Evolutionary conservation across 2,888 invertebrate species (phyloP).

Genomic region (Hypsopygia costalis): DNA sequence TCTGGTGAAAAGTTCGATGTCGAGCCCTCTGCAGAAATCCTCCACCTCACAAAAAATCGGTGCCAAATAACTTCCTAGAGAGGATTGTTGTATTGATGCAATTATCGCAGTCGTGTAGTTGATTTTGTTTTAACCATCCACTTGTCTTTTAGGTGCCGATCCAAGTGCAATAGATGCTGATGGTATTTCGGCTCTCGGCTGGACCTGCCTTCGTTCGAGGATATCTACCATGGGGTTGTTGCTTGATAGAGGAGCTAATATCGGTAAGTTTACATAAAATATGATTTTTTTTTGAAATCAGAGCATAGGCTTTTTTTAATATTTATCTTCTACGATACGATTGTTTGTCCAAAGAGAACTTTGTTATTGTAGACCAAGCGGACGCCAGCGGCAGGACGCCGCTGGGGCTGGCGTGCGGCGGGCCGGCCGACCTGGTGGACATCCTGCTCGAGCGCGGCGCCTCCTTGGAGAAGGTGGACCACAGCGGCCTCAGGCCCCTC

Average conservation of each 20-base stretch:
- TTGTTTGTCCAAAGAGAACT: too few relatives aligned
- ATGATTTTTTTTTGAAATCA: too few relatives aligned
- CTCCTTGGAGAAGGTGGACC: constrained; percentile 94
- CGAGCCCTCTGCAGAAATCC: too few relatives aligned
- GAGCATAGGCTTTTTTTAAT: too few relatives aligned
- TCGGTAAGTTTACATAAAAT: constrained; percentile 69
- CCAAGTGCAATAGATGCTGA: constrained; percentile 91
- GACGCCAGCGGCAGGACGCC: constrained; percentile 95
- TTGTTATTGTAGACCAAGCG: constrained; percentile 85
- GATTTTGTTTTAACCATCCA: too few relatives aligned
- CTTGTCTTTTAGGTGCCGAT: constrained; percentile 86
- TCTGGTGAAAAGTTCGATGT: too few relatives aligned
- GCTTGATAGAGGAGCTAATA: constrained; percentile 90
- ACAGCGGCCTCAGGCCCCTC: constrained; percentile 94
- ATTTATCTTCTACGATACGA: too few relatives aligned
- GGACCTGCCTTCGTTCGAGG: constrained; percentile 94
- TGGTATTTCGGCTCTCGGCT: constrained; percentile 93
- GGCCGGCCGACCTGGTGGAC: constrained; percentile 87
- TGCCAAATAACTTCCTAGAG: too few relatives aligned
- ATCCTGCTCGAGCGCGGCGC: constrained; percentile 93
- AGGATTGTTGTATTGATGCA: too few relatives aligned
- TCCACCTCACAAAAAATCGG: too few relatives aligned
- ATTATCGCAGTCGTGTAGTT: too few relatives aligned
- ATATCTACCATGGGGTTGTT: constrained; percentile 79
- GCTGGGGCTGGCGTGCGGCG: constrained; percentile 90